These are phyloP conservation scores for Tapirus terrestris DNA, from an alignment of 2,113 vertebrate genomes.

Conservation along the genomic window DNA sequence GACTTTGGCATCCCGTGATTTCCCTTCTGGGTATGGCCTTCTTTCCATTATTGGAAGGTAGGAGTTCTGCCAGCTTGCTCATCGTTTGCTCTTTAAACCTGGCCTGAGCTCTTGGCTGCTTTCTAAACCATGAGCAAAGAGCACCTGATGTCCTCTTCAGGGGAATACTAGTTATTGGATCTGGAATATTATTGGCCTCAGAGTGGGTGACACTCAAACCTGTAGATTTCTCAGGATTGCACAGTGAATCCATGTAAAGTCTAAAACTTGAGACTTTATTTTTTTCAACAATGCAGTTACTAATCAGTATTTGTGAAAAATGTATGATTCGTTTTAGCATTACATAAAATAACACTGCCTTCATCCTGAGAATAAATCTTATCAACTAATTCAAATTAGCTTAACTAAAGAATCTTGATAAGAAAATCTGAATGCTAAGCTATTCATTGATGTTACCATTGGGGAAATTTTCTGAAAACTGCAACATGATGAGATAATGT, in stretches of 20 bases:
- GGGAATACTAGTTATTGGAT: not conserved
- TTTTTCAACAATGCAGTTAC: not conserved
- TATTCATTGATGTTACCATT: not conserved
- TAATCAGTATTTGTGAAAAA: slow-evolving; percentile 9
- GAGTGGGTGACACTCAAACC: no score
- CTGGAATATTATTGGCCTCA: not conserved
- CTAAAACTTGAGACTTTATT: not conserved
- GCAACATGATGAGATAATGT: not conserved
- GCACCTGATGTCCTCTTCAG: not conserved
- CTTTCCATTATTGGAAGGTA: not conserved
- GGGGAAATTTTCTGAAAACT: not conserved
- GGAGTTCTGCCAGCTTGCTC: not conserved
- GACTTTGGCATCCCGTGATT: not conserved
- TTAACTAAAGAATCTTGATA: not conserved
- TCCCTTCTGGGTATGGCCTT: not conserved
- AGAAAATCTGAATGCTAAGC: slow-evolving; percentile 18
- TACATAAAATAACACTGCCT: not conserved
- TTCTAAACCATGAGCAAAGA: not conserved
- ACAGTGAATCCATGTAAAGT: not conserved
- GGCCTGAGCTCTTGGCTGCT: not conserved
- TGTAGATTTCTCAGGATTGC: not conserved
- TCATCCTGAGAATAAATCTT: slow-evolving; percentile 15
- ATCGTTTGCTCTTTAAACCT: not conserved
- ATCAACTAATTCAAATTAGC: slow-evolving; percentile 36
- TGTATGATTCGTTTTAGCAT: not conserved